These are phyloP conservation scores for Leucopternis melanops DNA, from an alignment of 2,113 vertebrate genomes.

Conservation along the genomic window DNA sequence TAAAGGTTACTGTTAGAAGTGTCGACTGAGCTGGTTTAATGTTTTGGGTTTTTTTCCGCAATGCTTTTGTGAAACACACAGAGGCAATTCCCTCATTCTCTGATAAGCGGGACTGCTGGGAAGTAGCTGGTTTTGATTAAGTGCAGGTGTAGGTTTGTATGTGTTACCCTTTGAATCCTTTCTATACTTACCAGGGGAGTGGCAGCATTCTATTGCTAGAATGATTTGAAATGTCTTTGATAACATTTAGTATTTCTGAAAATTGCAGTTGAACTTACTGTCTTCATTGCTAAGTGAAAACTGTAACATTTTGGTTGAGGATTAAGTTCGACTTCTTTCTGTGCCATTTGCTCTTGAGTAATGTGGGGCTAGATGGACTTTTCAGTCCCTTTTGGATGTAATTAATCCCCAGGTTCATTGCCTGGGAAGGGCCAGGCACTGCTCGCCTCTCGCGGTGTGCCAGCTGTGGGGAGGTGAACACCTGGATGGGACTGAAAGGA, in stretches of 20 bases:
- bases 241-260: background rate
- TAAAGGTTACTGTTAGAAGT: background rate
- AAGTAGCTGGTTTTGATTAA: background rate
- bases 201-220: background rate
- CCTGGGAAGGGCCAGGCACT: background rate
- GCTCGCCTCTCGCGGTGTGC: fast-evolving
- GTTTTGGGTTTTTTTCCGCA: background rate
- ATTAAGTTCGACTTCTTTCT: background rate
- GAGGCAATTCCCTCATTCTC: background rate
- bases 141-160: background rate
- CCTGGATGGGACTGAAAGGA: background rate
- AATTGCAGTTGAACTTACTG: background rate
- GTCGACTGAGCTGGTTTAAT: background rate
- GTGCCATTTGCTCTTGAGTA: background rate
- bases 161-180: background rate
- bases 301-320: fast-evolving
- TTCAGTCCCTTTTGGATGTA: background rate
- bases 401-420: background rate
- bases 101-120: background rate
- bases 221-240: background rate
- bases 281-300: background rate
- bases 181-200: background rate
- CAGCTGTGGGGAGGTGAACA: background rate
- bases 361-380: background rate
- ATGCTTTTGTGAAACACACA: background rate